phyloP scores from a whole-genome alignment of 1,140 invertebrate species.

The Drosophila busckii region DNA sequence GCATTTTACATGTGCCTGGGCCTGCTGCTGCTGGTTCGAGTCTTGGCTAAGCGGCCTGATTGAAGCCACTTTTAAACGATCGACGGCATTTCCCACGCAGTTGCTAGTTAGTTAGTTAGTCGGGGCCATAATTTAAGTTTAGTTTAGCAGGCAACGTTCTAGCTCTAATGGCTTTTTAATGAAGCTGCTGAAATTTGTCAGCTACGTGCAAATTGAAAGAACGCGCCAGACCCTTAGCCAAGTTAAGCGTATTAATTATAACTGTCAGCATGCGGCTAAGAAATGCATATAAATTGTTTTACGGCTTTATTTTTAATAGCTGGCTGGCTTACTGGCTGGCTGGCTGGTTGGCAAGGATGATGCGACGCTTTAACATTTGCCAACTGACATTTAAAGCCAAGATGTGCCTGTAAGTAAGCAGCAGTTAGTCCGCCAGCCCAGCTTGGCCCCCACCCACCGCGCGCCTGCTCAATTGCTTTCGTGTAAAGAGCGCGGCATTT shows the following conservation, averaged over 20 bases:
- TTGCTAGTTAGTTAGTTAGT: slow-evolving; percentile 6
- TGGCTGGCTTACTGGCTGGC: too few relatives aligned
- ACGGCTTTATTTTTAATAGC: too few relatives aligned
- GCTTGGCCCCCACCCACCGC: background rate
- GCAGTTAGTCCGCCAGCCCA: too few relatives aligned
- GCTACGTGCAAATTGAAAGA: slow-evolving; percentile 51
- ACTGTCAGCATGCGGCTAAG: slow-evolving; percentile 44
- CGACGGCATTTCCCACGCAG: slow-evolving; percentile 71
- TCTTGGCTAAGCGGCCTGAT: slow-evolving; percentile 1
- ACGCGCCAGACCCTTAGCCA: slow-evolving; percentile 62
- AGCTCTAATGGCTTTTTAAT: slow-evolving; percentile 69
- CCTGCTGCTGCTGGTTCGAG: slow-evolving; percentile 27
- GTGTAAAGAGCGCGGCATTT: slow-evolving; percentile 51
- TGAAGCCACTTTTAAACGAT: slow-evolving; percentile 44
- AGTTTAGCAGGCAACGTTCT: too few relatives aligned
- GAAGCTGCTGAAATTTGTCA: slow-evolving; percentile 54
- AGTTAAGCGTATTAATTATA: slow-evolving; percentile 73
- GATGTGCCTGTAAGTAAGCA: slow-evolving; percentile 56
- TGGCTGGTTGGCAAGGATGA: too few relatives aligned
- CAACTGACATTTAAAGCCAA: slow-evolving; percentile 67
- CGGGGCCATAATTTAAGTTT: slow-evolving; percentile 5
- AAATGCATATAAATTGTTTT: too few relatives aligned
- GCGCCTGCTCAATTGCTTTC: background rate
- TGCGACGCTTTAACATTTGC: slow-evolving; percentile 62
- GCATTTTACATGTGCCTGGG: slow-evolving; percentile 52